Percentiles rank a stretch among this genome's conserved stretches.
phyloP scores from a whole-genome alignment of 2,797 vertebrate species.

The Trachurus trachurus region DNA sequence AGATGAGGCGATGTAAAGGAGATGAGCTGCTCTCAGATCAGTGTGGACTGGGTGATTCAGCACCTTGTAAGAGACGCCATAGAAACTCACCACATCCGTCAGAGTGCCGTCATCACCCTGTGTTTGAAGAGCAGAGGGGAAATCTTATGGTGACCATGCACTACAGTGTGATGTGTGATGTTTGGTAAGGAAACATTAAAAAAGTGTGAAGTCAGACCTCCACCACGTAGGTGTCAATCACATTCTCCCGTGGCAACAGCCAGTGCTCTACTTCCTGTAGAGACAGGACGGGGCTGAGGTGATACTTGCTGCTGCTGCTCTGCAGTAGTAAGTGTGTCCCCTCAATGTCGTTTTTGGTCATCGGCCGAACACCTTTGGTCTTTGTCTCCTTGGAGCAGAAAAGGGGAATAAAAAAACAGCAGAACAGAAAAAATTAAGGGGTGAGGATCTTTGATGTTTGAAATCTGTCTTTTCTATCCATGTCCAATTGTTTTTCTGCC shows the following conservation, averaged over 20 bases:
- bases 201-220: slow-evolving; percentile 84
- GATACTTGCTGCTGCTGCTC: slow-evolving; percentile 87
- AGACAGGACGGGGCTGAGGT: slow-evolving; percentile 89
- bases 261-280: slow-evolving; percentile 92
- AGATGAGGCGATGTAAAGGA: slow-evolving; percentile 89
- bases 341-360: slow-evolving; percentile 88
- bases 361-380: slow-evolving; percentile 88
- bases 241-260: slow-evolving; percentile 92
- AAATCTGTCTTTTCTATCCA: not conserved
- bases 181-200: too few species aligned
- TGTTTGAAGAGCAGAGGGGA: not conserved
- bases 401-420: not conserved
- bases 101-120: slow-evolving; percentile 87
- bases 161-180: not conserved
- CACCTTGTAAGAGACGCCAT: slow-evolving; percentile 89
- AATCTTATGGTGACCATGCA: slow-evolving; percentile 2
- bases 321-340: slow-evolving; percentile 87
- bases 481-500: too few species aligned
- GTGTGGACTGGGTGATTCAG: slow-evolving; percentile 93
- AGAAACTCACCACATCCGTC: slow-evolving; percentile 95
- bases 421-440: not conserved
- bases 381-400: slow-evolving; percentile 85
- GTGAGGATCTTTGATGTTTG: not conserved
- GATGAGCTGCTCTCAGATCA: slow-evolving; percentile 91
- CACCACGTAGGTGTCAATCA: slow-evolving; percentile 94